Evolutionary conservation across 2,888 invertebrate species (phyloP), one percentile per base, ranked within the genome.

Genomic region (Drosophila monieri): DNA sequence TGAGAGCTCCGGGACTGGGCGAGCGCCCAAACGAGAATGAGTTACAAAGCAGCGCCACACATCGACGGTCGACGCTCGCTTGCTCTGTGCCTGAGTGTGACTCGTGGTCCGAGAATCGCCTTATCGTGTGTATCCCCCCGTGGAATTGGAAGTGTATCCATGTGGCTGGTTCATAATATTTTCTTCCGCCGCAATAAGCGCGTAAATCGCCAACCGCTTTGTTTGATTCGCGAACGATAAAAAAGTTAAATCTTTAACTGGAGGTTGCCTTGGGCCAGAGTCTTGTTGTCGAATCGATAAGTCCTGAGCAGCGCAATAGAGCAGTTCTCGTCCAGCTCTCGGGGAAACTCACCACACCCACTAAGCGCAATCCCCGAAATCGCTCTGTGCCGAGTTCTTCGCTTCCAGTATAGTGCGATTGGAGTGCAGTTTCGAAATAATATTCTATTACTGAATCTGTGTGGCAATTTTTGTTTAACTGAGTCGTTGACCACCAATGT

Each of bases 1-100:
- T 68, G 68, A 68, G 78, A 41, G 58, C 39, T 56, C 41, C 35
- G 35, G 48, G 44, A 58, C 37, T 10, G 32, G 15, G 43, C 48
- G 61, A 73, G 62, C 60, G 69, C 69, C 58, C 58, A 56, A 59
- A 37, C 79, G 77, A 81, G 81, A 61, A 37, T 81, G 79, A 81
- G 81, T 85, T 74, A 79, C 79, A 81, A 60, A 85, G 77, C 77
- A 77, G 65, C 79, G 67, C 77, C 79, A 71, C 85, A 81, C 83
- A 75, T 61, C 35, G 79, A 85, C 81, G 81, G 85, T 85, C 68
- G 69, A 51, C 69, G 65, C 27, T 54, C 35, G 68, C 48, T 55
- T 30, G 41, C 30, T 39, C 14, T 10, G 15, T 27, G 39, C 25
- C 44, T 30, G 27, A 53, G 39, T 52, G 53, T 49, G 27, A 30